Conservation (phyloP, 2,888 invertebrate species). For the Anoplius nigerrimus region DNA sequence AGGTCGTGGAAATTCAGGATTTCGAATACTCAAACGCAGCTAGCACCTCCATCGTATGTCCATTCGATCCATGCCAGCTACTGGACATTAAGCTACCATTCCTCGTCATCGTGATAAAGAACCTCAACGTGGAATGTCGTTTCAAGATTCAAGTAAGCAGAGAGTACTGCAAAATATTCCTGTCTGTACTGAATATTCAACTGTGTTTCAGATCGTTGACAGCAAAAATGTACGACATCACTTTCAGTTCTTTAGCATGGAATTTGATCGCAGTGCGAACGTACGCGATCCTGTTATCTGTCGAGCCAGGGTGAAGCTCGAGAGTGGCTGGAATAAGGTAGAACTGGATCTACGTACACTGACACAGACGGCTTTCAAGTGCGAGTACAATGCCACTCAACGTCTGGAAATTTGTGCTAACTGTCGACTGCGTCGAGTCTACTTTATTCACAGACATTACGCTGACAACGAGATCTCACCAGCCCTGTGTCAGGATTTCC, state of each 20-base stretch:
- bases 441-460: slow-evolving; percentile 82
- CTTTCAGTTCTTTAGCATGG: slow-evolving; percentile 80
- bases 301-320: slow-evolving; percentile 95
- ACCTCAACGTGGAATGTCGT: slow-evolving; percentile 94
- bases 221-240: slow-evolving; percentile 52
- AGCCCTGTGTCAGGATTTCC: slow-evolving; percentile 61
- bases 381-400: slow-evolving; percentile 91
- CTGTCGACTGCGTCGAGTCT: slow-evolving; percentile 91
- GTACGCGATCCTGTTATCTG: slow-evolving; percentile 94
- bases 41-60: slow-evolving; percentile 95
- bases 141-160: slow-evolving; percentile 92
- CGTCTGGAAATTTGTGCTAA: slow-evolving; percentile 96
- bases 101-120: slow-evolving; percentile 96
- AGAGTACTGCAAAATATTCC: neutral
- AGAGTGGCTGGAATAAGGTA: slow-evolving; percentile 96
- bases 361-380: slow-evolving; percentile 92
- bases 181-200: neutral
- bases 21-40: slow-evolving; percentile 94
- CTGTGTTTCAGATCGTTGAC: slow-evolving; percentile 57
- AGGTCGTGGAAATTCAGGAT: slow-evolving; percentile 91
- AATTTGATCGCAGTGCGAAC: slow-evolving; percentile 93
- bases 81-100: slow-evolving; percentile 94
- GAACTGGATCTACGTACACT: slow-evolving; percentile 96
- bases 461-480: slow-evolving; percentile 57
- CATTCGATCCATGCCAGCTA: slow-evolving; percentile 91